These are phyloP conservation scores for Amphimallon solstitiale DNA, from an alignment of 2,888 invertebrate species.

Conservation along the genomic window DNA sequence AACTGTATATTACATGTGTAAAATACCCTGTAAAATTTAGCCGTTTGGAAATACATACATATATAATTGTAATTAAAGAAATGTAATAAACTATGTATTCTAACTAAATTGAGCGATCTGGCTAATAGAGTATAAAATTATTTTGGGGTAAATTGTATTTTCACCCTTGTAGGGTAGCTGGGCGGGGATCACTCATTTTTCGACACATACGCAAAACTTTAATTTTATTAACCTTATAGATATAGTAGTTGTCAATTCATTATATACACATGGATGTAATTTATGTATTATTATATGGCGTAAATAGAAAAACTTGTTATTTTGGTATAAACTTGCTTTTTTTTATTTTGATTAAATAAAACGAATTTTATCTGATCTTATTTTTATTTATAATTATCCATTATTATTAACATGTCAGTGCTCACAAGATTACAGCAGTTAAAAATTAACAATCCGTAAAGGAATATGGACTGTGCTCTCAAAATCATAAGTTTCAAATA, in stretches of 20 bases:
- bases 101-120: slow-evolving; percentile 52
- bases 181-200: slow-evolving; percentile 64
- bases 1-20: slow-evolving; percentile 64
- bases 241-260: slow-evolving; percentile 35
- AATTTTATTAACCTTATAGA: slow-evolving; percentile 26
- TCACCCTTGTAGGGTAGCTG: slow-evolving; percentile 62
- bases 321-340: slow-evolving; percentile 25
- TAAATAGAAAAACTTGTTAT: slow-evolving; percentile 9
- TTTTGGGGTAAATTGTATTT: slow-evolving; percentile 36
- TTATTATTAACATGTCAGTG: slow-evolving; percentile 2
- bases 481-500: not conserved
- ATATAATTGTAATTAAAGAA: slow-evolving; percentile 47
- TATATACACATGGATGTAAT: slow-evolving; percentile 29
- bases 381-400: not conserved
- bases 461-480: slow-evolving; percentile 1
- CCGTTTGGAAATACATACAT: slow-evolving; percentile 57
- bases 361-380: slow-evolving; percentile 11
- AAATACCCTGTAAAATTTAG: slow-evolving; percentile 62
- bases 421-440: not conserved
- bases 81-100: slow-evolving; percentile 52
- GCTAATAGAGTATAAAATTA: slow-evolving; percentile 41
- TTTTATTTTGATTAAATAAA: slow-evolving; percentile 36
- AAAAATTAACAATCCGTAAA: slow-evolving; percentile 8
- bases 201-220: slow-evolving; percentile 49
- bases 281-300: slow-evolving; percentile 8